A percentile compares a stretch with the other conserved stretches of the same genome.
These are phyloP conservation scores for Syrmaticus mikado DNA, from an alignment of 2,113 vertebrate species.

Conservation along the genomic window DNA sequence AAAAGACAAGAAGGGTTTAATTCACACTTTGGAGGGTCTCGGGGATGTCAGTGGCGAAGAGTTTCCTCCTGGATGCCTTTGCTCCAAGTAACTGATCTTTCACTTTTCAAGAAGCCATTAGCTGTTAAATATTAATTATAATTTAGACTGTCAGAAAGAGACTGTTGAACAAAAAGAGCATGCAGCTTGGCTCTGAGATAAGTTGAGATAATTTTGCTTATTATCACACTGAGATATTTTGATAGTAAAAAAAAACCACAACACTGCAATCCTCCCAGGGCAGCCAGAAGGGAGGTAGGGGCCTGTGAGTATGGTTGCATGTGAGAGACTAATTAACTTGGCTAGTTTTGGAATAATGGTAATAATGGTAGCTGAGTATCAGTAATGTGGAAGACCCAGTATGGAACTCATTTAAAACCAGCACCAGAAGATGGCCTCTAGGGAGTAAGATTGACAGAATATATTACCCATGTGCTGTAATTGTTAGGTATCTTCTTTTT, in stretches of 20 bases:
- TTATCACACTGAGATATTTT: neutral
- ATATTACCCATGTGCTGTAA: neutral
- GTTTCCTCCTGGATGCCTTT: neutral
- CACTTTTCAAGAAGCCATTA: neutral
- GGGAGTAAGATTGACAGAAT: neutral
- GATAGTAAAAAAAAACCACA: neutral
- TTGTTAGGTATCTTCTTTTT: neutral
- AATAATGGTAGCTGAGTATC: fast-evolving
- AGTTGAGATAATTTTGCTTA: neutral
- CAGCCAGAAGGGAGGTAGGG: neutral
- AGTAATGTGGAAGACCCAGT: neutral
- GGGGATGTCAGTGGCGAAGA: neutral
- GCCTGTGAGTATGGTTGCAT: fast-evolving
- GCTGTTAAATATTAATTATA: neutral
- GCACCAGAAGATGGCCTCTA: neutral
- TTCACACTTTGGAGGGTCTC: neutral
- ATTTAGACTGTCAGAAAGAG: neutral
- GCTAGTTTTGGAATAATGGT: neutral
- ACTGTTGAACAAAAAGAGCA: neutral
- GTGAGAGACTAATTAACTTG: neutral
- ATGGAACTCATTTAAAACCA: neutral
- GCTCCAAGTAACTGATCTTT: neutral
- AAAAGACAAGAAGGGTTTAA: neutral
- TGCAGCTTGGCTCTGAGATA: neutral
- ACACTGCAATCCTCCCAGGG: neutral